These are phyloP conservation scores for Diacarnus erythraeanus DNA, from an alignment of 37 sponge, comb jelly and placozoan species.

Conservation along the genomic window DNA sequence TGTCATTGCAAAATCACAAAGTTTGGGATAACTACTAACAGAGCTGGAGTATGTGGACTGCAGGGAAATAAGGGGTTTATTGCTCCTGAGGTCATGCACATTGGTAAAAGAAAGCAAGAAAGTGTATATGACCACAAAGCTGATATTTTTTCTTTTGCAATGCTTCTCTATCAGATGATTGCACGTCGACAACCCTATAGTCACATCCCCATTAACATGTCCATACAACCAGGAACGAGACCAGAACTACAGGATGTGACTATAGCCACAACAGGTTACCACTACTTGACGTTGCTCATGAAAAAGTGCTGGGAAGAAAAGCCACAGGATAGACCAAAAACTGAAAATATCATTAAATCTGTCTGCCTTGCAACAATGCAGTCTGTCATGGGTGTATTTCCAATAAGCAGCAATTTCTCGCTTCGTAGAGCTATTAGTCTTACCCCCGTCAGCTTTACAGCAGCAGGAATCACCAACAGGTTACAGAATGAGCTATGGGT, in stretches of 20 bases:
- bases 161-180: conserved; percentile 86
- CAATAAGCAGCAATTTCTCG: conserved; percentile 36
- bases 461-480: not conserved
- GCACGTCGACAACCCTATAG: conserved; percentile 68
- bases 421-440: conserved; percentile 53
- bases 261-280: conserved; percentile 32
- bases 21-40: conserved; percentile 75
- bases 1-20: conserved; percentile 87
- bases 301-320: conserved; percentile 65
- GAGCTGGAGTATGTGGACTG: conserved; percentile 61
- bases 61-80: conserved; percentile 78
- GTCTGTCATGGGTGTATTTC: conserved; percentile 37
- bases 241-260: conserved; percentile 56
- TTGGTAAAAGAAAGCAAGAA: conserved; percentile 16
- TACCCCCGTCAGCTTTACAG: not conserved
- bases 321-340: conserved; percentile 43
- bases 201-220: conserved; percentile 30
- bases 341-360: conserved; percentile 18
- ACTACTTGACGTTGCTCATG: conserved; percentile 71
- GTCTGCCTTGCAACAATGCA: conserved; percentile 32
- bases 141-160: conserved; percentile 80
- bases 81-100: conserved; percentile 74
- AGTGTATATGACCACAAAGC: conserved; percentile 69
- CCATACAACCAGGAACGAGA: conserved; percentile 43
- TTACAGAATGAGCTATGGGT: conserved; percentile 62